Evolutionary conservation across 2,888 invertebrate species (phyloP), one percentile per base, ranked within the genome.

Genomic region (Phorcus lineatus): DNA sequence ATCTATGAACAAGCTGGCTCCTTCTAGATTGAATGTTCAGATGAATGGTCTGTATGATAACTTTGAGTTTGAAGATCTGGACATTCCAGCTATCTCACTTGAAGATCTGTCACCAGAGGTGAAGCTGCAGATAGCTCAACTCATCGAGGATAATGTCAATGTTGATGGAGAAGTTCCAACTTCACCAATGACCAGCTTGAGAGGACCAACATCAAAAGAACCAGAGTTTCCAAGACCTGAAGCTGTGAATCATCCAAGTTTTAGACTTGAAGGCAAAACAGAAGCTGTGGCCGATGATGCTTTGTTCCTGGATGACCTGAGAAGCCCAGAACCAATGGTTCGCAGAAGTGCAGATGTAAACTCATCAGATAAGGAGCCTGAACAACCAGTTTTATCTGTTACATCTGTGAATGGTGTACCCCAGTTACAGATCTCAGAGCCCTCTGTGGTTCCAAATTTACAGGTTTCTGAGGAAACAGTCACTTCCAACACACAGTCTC

Each of bases 121-220:
- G 4, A 87, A 88, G 67, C 77, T 86, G 28, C 86, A 88, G 76
- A 90, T 90, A 75, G 89, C 90, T 57, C 86, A 87, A 54, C 81
- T 90, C 22, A 88, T 90, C 55, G 88, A 90, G 78, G 84, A 84
- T 66, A 88, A 88, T 40, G 78, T 62, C 17, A 36, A 76, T 17
- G 28, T 55, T 11, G 76, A 76, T 17, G 16, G 28, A 2, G 67
- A 17, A 24, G 67, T 24, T 17, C 36, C 67, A 28, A 24, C 67
- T 17, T 31, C 17, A 24, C 28, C 67, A 2, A 6, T 31, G 28
- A 28, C 67, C 4, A 57, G 57, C 57, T 24, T 57, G 57, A 19
- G 19, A 9, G 24, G 22, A 57, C 57, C 19, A 57, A n/a, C 22
- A 4, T 57, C 19, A n/a, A 28, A 57, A 19, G 57, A 7, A 57